Percentiles rank a stretch among this genome's conserved stretches.
Evolutionary conservation across 2,113 vertebrate species (phyloP).

Genomic region (Nansenia antarctica): DNA sequence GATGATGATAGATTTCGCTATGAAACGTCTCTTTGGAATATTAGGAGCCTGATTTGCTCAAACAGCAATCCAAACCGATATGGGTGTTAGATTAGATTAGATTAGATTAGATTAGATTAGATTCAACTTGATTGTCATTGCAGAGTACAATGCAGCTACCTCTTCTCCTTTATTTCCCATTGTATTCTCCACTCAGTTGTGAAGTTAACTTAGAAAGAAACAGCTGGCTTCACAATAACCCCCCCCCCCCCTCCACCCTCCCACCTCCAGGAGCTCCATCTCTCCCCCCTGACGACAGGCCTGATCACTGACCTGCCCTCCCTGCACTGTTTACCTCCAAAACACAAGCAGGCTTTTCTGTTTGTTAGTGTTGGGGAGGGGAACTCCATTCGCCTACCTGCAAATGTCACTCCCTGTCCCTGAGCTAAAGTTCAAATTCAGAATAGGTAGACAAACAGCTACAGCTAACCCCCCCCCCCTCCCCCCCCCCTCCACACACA

Average conservation of each 20-base stretch:
- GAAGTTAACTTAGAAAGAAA: neutral
- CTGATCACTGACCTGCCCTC: neutral
- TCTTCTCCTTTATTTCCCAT: no score
- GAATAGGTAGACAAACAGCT: constrained; percentile 1
- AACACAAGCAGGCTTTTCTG: neutral
- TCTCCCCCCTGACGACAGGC: neutral
- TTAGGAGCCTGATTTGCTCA: no score
- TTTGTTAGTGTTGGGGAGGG: neutral
- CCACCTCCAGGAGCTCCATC: neutral
- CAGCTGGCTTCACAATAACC: no score
- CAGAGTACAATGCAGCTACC: no score
- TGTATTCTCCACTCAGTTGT: neutral
- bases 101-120: no score
- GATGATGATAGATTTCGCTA: no score
- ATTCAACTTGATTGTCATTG: no score
- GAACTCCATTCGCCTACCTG: neutral
- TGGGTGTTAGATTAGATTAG: no score
- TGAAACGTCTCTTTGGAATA: no score
- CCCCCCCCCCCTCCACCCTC: neutral
- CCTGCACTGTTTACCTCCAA: neutral
- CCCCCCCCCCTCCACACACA: no score
- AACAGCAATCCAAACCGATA: no score
- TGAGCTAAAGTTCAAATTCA: constrained; percentile 18
- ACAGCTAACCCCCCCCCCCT: constrained; percentile 46
- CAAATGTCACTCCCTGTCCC: constrained; percentile 1